phyloP scores from a whole-genome alignment of 2,888 invertebrate genomes.

The Lapara coniferarum region DNA sequence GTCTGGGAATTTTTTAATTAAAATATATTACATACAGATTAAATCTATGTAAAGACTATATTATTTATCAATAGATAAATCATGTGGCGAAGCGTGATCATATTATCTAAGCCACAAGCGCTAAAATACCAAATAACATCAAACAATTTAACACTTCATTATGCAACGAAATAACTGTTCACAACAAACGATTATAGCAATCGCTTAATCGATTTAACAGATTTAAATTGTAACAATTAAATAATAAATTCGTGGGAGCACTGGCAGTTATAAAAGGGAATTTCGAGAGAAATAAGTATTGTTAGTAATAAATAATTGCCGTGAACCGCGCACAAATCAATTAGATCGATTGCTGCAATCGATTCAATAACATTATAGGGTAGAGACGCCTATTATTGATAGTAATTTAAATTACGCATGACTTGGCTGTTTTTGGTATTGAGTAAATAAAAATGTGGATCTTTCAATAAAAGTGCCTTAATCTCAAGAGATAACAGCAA shows the following conservation, averaged over 20 bases:
- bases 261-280: not conserved
- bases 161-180: not conserved
- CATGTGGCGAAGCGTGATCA: no score
- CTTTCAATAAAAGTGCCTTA: no score
- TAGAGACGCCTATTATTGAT: not conserved
- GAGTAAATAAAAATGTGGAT: no score
- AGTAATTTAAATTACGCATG: not conserved
- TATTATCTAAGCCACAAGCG: no score
- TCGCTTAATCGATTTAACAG: not conserved
- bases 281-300: slow-evolving; percentile 16
- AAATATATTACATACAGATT: no score
- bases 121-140: not conserved
- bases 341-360: slow-evolving; percentile 23
- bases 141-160: not conserved
- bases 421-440: no score
- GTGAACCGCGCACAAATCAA: slow-evolving; percentile 27
- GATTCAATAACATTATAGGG: slow-evolving; percentile 6
- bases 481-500: no score
- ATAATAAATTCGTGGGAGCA: slow-evolving; percentile 25
- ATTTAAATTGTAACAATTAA: slow-evolving; percentile 20
- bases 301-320: slow-evolving; percentile 24
- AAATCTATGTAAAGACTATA: no score
- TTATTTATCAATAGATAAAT: no score
- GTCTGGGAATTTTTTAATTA: no score
- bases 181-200: not conserved